A percentile compares a stretch with the other conserved stretches of the same genome.
These are phyloP conservation scores for Daubentonia madagascariensis DNA, from an alignment of 2,113 vertebrate genomes.

Conservation along the genomic window DNA sequence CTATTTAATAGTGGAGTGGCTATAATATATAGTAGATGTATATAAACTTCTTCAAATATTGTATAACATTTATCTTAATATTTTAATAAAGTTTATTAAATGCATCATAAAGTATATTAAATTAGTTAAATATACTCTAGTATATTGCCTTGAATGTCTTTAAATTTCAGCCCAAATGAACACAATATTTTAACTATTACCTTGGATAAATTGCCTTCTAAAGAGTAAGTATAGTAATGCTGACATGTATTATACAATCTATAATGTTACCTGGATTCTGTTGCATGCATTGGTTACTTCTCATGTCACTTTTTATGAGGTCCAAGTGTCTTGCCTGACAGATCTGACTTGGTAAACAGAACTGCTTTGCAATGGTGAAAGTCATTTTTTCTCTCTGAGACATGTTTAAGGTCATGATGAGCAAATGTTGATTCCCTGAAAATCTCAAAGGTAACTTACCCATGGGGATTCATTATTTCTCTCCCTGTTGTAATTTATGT, in stretches of 20 bases:
- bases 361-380: neutral
- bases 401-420: conserved; percentile 18
- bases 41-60: neutral
- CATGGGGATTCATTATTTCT: conserved; percentile 32
- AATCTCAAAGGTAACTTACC: conserved; percentile 43
- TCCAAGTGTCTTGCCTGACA: neutral
- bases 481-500: neutral
- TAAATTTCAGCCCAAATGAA: neutral
- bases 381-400: neutral
- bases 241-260: neutral
- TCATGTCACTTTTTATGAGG: conserved; percentile 8
- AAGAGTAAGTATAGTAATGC: neutral
- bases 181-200: neutral
- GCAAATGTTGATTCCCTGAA: conserved; percentile 21
- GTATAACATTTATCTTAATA: neutral
- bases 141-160: neutral
- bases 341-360: neutral
- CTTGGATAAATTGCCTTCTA: neutral
- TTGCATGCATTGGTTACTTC: neutral
- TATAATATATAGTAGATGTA: neutral
- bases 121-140: neutral
- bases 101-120: neutral
- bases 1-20: neutral
- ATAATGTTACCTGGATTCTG: neutral
- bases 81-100: neutral